phyloP scores from a whole-genome alignment of 2,113 vertebrate genomes.

The Himantopus leucocephalus region DNA sequence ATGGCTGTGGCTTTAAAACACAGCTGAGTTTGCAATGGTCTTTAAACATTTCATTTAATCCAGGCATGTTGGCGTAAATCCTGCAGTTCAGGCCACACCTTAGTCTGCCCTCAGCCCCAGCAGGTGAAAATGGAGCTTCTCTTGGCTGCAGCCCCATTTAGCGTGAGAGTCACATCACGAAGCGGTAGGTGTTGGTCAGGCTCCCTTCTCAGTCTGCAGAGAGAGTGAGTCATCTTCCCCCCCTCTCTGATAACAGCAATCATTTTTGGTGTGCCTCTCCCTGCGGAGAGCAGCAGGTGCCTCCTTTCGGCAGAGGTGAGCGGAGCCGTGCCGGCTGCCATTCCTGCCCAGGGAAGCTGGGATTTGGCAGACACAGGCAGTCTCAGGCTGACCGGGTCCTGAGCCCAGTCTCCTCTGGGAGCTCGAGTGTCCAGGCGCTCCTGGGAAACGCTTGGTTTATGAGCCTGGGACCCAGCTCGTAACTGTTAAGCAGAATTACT shows the following conservation, averaged over 20 bases:
- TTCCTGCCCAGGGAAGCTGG: accelerated
- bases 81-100: background rate
- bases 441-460: background rate
- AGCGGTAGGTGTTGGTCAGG: background rate
- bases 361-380: accelerated
- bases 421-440: background rate
- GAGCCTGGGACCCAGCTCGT: background rate
- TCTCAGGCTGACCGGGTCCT: background rate
- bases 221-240: background rate
- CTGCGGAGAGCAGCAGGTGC: background rate
- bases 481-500: background rate
- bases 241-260: background rate
- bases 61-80: background rate
- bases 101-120: background rate
- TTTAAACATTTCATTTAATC: background rate
- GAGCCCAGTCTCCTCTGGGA: background rate
- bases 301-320: background rate
- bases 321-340: accelerated
- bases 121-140: background rate
- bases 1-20: background rate
- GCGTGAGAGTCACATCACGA: background rate
- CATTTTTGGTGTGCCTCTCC: background rate
- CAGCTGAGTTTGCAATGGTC: background rate
- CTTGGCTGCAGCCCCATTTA: background rate
- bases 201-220: background rate